phyloP scores from a whole-genome alignment of 2,888 invertebrate genomes.

The Scrobipalpa costella region DNA sequence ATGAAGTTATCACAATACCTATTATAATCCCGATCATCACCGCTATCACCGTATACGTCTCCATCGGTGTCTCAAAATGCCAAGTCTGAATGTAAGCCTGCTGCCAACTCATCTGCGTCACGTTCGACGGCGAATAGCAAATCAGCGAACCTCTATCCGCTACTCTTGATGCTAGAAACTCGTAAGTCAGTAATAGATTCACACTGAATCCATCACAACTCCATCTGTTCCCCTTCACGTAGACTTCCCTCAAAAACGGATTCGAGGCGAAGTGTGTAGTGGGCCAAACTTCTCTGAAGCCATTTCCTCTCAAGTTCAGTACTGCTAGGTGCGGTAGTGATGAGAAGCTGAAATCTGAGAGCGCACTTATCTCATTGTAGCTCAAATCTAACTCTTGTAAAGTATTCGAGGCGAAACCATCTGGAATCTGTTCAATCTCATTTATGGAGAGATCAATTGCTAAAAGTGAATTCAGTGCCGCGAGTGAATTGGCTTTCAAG shows the following conservation, averaged over 20 bases:
- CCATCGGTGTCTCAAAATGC: conserved; percentile 68
- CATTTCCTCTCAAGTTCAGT: conserved; percentile 86
- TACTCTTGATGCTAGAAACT: conserved; percentile 80
- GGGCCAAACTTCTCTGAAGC: conserved; percentile 83
- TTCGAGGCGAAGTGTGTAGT: conserved; percentile 83
- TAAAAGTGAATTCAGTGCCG: conserved; percentile 79
- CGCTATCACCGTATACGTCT: conserved; percentile 80
- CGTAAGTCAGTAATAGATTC: conserved; percentile 82
- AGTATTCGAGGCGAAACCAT: conserved; percentile 79
- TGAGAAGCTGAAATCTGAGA: conserved; percentile 83
- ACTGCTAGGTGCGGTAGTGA: conserved; percentile 83
- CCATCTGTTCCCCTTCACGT: conserved; percentile 88
- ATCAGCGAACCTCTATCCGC: conserved; percentile 71
- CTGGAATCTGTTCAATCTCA: conserved; percentile 82
- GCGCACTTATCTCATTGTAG: conserved; percentile 79
- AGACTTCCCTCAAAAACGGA: conserved; percentile 79
- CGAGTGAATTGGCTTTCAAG: conserved; percentile 75
- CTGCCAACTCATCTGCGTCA: conserved; percentile 85
- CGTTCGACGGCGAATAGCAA: conserved; percentile 84
- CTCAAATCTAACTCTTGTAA: conserved; percentile 82
- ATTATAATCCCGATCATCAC: conserved; percentile 77
- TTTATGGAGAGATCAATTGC: conserved; percentile 85
- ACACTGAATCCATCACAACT: conserved; percentile 84
- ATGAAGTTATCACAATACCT: conserved; percentile 77
- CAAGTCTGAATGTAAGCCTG: conserved; percentile 84